Percentiles rank a stretch among this genome's conserved stretches.
Evolutionary conservation across 1,140 invertebrate species (phyloP).

Genomic region (Rhopalosiphum maidis): DNA sequence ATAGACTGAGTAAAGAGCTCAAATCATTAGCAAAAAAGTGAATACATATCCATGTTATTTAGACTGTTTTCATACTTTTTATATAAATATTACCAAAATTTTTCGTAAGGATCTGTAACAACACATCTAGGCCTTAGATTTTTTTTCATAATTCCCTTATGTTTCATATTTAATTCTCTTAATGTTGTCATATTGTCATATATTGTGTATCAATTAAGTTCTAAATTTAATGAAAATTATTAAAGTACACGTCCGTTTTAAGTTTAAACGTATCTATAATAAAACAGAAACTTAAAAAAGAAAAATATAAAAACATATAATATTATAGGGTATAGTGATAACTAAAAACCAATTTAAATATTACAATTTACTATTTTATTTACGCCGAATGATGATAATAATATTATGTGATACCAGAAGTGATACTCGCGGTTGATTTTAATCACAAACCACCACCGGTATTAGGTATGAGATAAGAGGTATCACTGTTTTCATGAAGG

Average conservation of each 20-base stretch:
- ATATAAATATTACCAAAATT: conserved; percentile 48
- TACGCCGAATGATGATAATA: no score
- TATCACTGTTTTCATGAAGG: conserved; percentile 39
- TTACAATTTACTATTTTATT: no score
- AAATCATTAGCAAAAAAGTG: not conserved
- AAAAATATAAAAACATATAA: no score
- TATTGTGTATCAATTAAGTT: not conserved
- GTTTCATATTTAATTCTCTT: conserved; percentile 41
- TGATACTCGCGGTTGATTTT: no score
- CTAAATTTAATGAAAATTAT: no score
- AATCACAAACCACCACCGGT: not conserved
- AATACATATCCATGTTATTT: not conserved
- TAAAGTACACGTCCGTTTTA: no score
- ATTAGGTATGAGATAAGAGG: not conserved
- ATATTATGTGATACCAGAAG: no score
- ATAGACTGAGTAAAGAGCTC: not conserved
- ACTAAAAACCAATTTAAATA: no score
- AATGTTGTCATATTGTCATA: conserved; percentile 16
- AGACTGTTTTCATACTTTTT: not conserved
- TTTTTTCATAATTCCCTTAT: conserved; percentile 28
- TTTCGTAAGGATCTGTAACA: conserved; percentile 44
- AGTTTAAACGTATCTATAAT: no score
- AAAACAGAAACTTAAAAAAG: no score
- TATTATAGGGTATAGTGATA: no score
- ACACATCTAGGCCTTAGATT: conserved; percentile 20